Percentiles rank a stretch among this genome's conserved stretches.
These are phyloP conservation scores for Corticium candelabrum DNA, from an alignment of 37 sponge, comb jelly and placozoan species.

Conservation along the genomic window DNA sequence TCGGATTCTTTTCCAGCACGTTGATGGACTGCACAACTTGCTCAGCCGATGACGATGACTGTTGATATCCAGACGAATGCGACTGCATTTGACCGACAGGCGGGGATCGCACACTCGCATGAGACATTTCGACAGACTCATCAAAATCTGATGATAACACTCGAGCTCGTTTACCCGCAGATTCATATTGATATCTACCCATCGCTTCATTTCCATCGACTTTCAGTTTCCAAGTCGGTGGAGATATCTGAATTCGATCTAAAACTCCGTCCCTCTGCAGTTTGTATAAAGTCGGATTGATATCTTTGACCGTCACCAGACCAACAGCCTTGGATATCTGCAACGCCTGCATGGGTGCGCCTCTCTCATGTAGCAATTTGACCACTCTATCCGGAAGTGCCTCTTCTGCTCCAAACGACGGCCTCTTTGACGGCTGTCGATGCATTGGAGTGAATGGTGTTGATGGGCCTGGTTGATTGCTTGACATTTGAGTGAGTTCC, in stretches of 20 bases:
- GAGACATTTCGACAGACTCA: not conserved
- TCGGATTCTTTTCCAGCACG: slow-evolving; percentile 62
- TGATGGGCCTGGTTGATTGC: not conserved
- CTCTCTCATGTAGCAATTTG: slow-evolving; percentile 1
- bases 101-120: no score
- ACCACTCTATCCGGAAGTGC: not conserved
- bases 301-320: slow-evolving; percentile 1
- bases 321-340: slow-evolving; percentile 18
- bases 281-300: slow-evolving; percentile 11
- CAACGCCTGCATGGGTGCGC: slow-evolving; percentile 13
- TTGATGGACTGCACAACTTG: slow-evolving; percentile 15
- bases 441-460: not conserved
- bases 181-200: not conserved
- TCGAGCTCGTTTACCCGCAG: not conserved
- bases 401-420: not conserved
- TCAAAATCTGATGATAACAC: not conserved
- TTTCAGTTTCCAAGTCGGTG: slow-evolving; percentile 17
- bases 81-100: no score
- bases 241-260: not conserved
- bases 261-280: slow-evolving; percentile 6
- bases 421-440: not conserved
- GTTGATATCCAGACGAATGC: no score
- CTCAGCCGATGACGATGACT: no score
- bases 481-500: not conserved
- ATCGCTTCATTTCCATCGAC: not conserved